phyloP scores from a whole-genome alignment of 2,888 invertebrate genomes.

The Stenurella melanura region DNA sequence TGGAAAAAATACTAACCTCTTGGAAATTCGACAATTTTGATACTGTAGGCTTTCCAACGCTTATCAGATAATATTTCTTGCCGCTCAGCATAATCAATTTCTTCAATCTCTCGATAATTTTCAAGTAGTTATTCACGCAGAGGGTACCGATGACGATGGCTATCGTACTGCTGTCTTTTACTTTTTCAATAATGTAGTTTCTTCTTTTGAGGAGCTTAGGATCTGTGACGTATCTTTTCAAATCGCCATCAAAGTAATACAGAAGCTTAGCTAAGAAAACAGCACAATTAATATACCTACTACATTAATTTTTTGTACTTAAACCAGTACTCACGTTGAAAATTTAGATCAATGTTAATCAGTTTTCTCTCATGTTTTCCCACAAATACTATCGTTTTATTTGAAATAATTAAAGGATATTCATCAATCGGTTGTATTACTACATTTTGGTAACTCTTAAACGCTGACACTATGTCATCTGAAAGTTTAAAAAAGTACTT shows the following conservation, averaged over 20 bases:
- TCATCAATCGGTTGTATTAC: conserved; percentile 54
- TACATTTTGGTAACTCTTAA: conserved; percentile 44
- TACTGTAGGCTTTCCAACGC: conserved; percentile 95
- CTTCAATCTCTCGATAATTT: conserved; percentile 85
- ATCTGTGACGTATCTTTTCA: conserved; percentile 68
- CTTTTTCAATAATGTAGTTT: conserved; percentile 90
- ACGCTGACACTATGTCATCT: conserved; percentile 41
- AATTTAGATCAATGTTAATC: conserved; percentile 73
- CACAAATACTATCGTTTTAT: conserved; percentile 75
- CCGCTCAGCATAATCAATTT: conserved; percentile 82
- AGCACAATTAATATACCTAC: conserved; percentile 28
- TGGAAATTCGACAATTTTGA: conserved; percentile 97
- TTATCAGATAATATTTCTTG: conserved; percentile 93
- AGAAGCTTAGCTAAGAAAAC: conserved; percentile 76
- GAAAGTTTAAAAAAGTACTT: conserved; percentile 28
- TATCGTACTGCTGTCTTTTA: conserved; percentile 90
- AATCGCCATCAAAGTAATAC: conserved; percentile 75
- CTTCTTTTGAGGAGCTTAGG: conserved; percentile 85
- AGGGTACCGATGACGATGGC: conserved; percentile 95
- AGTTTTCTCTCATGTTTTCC: conserved; percentile 75
- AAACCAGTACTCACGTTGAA: conserved; percentile 54
- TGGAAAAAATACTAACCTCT: conserved; percentile 76
- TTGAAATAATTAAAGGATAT: conserved; percentile 58
- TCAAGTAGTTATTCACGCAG: conserved; percentile 86
- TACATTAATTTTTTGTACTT: neutral